Conservation (phyloP, 2,797 vertebrate genomes). For the Paguma larvata region DNA sequence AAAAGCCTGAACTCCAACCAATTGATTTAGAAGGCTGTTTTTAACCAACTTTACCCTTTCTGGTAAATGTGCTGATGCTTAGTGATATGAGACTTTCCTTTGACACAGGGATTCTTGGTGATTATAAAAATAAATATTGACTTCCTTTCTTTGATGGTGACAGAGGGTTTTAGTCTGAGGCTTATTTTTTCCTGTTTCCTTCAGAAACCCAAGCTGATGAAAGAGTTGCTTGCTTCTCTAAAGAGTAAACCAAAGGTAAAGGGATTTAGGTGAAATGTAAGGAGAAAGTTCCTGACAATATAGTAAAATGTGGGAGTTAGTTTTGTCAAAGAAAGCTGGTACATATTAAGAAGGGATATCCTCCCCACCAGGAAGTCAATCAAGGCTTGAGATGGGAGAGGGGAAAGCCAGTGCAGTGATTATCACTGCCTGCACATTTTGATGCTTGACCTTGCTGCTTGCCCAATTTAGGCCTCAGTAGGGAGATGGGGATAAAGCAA, state of each 20-base stretch:
- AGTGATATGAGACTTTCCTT: conserved; percentile 68
- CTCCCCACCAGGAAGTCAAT: background rate
- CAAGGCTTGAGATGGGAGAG: background rate
- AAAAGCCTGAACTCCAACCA: background rate
- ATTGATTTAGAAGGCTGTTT: conserved; percentile 51
- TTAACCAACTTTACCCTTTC: background rate
- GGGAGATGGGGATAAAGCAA: background rate
- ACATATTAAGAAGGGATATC: background rate
- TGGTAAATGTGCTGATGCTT: conserved; percentile 1
- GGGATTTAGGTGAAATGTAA: conserved; percentile 49
- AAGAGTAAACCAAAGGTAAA: conserved; percentile 64
- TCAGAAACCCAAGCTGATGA: conserved; percentile 58
- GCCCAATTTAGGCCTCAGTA: background rate
- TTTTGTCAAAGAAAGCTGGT: conserved; percentile 56
- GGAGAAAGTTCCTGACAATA: conserved; percentile 48
- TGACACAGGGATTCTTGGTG: conserved; percentile 5
- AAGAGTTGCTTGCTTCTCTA: conserved; percentile 60
- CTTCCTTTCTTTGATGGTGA: conserved; percentile 68
- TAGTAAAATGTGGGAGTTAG: conserved; percentile 37
- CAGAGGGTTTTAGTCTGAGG: conserved; percentile 54
- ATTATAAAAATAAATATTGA: conserved; percentile 78
- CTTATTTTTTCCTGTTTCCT: conserved; percentile 45
- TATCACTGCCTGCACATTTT: background rate
- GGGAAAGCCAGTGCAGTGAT: background rate
- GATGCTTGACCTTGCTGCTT: conserved; percentile 23